Evolutionary conservation across 2,113 vertebrate genomes (phyloP).

Genomic region (Plotosus lineatus): DNA sequence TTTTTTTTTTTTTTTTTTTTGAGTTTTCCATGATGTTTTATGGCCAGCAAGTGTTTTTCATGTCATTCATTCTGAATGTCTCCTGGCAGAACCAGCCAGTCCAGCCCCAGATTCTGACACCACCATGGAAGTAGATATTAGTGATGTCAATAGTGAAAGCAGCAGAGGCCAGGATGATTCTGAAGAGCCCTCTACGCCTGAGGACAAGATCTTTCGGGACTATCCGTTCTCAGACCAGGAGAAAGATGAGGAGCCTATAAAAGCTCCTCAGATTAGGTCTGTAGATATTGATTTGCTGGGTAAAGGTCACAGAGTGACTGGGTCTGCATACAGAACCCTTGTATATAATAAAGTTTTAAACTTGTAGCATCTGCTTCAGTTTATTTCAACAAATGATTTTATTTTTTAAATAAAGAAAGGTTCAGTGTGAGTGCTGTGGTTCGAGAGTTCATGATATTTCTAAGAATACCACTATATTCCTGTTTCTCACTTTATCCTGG

Average conservation of each 20-base stretch:
- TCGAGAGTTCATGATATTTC: not conserved
- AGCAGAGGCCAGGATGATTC: conserved; percentile 84
- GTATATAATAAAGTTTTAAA: not conserved
- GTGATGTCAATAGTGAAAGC: conserved; percentile 83
- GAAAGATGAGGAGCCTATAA: conserved; percentile 90
- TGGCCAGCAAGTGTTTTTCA: not conserved
- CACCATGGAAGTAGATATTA: conserved; percentile 94
- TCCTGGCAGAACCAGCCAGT: conserved; percentile 83
- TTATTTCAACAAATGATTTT: not conserved
- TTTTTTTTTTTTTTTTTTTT: too few relatives aligned
- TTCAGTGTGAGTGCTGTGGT: not conserved
- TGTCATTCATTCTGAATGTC: not conserved
- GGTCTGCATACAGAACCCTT: not conserved
- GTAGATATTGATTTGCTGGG: not conserved
- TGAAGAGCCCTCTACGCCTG: conserved; percentile 90
- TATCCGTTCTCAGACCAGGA: conserved; percentile 86
- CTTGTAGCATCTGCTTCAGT: not conserved
- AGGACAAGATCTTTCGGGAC: conserved; percentile 94
- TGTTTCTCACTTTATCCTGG: too few relatives aligned
- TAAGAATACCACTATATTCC: not conserved
- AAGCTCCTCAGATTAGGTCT: conserved; percentile 86
- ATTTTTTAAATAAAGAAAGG: not conserved
- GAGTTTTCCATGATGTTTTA: too few relatives aligned
- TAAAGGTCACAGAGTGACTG: not conserved
- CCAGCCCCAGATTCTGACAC: conserved; percentile 88